Conservation (phyloP, 2,113 vertebrate species). For the Amblyopsis rosae region DNA sequence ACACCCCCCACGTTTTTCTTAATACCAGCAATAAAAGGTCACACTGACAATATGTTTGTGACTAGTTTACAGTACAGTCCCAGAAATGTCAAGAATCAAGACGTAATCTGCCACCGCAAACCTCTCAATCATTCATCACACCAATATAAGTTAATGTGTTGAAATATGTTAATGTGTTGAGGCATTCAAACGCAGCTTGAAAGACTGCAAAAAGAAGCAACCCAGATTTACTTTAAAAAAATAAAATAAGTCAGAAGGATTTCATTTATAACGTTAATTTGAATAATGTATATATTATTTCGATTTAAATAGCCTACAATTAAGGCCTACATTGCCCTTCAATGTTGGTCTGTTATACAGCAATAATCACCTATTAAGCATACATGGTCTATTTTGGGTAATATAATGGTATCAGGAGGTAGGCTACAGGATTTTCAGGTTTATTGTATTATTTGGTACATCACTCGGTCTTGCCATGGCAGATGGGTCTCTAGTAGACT, state of each 20-base stretch:
- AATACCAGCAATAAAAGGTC: constrained; percentile 28
- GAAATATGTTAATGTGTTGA: no score
- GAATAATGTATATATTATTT: no score
- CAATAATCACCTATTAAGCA: constrained; percentile 17
- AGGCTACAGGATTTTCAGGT: not conserved
- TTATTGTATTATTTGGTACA: constrained; percentile 6
- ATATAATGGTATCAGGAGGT: constrained; percentile 39
- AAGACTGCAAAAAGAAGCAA: no score
- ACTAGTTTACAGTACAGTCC: constrained; percentile 21
- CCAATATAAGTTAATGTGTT: no score
- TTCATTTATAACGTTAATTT: no score
- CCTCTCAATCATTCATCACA: no score
- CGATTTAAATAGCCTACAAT: no score
- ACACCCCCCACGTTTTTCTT: constrained; percentile 24
- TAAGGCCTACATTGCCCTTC: no score
- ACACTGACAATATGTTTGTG: constrained; percentile 8
- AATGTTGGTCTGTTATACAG: no score
- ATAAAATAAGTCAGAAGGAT: no score
- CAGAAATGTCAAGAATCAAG: constrained; percentile 17
- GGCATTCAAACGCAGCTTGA: no score
- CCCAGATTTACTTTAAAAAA: no score
- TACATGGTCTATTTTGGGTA: constrained; percentile 36
- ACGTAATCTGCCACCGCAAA: not conserved
- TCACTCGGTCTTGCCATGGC: constrained; percentile 55
- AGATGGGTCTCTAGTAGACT: constrained; percentile 66